Evolutionary conservation across 2,888 invertebrate species (phyloP).

Genomic region (Drosophila parthenogenetica): DNA sequence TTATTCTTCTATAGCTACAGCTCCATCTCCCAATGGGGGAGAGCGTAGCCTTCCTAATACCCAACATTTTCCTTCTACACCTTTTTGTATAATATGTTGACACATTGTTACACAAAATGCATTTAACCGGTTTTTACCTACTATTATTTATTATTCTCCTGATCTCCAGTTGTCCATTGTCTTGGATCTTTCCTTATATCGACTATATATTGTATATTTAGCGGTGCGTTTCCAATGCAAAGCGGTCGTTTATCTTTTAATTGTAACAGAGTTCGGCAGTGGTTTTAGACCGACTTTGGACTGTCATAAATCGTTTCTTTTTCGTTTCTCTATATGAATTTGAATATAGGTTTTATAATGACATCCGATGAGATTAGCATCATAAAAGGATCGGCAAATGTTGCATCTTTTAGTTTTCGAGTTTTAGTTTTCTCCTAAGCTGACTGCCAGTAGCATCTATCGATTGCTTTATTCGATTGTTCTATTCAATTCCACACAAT

Average conservation of each 20-base stretch:
- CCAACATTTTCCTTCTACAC: constrained; percentile 54
- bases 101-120: constrained; percentile 81
- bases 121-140: constrained; percentile 70
- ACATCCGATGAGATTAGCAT: constrained; percentile 65
- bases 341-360: constrained; percentile 51
- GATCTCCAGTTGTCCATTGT: constrained; percentile 27
- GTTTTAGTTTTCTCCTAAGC: neutral
- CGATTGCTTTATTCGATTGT: constrained; percentile 56
- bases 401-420: constrained; percentile 11
- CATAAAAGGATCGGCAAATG: constrained; percentile 58
- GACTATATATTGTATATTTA: constrained; percentile 47
- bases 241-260: constrained; percentile 78
- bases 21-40: constrained; percentile 27
- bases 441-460: constrained; percentile 62
- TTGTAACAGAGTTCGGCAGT: constrained; percentile 72
- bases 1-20: constrained; percentile 15
- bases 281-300: constrained; percentile 1
- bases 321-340: neutral
- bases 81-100: constrained; percentile 69
- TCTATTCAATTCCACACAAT: constrained; percentile 56
- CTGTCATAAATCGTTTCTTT: constrained; percentile 64
- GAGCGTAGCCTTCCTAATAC: constrained; percentile 32
- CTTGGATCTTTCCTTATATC: constrained; percentile 9
- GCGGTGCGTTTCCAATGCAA: constrained; percentile 77
- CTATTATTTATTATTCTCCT: constrained; percentile 19